A percentile compares a stretch with the other conserved stretches of the same genome.
These are phyloP conservation scores for Solenodon paradoxus DNA, from an alignment of 2,113 vertebrate genomes.

Conservation along the genomic window DNA sequence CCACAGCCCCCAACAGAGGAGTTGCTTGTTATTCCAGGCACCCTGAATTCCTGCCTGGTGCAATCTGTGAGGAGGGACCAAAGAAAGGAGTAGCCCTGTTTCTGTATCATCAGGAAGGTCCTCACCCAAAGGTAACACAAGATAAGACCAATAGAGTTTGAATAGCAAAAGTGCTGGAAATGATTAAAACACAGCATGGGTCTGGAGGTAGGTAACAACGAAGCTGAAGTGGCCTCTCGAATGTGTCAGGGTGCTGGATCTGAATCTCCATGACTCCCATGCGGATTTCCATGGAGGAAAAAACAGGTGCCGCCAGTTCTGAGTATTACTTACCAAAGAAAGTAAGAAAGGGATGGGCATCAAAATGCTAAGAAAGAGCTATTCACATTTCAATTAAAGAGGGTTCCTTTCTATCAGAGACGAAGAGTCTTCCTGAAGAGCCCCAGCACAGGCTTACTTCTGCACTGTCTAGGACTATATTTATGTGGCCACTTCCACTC, in stretches of 20 bases:
- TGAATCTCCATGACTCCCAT: neutral
- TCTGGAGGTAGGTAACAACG: neutral
- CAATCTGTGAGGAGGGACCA: neutral
- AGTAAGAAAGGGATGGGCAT: neutral
- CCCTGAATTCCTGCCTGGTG: too few species aligned
- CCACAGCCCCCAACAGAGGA: neutral
- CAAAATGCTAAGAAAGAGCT: neutral
- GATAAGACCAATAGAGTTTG: rapidly evolving
- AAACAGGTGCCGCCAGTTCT: too few species aligned
- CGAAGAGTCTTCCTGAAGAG: neutral
- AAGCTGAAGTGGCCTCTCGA: neutral
- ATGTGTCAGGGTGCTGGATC: neutral
- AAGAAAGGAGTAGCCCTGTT: neutral
- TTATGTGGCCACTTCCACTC: neutral
- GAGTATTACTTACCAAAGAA: neutral
- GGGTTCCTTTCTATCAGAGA: neutral
- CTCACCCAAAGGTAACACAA: neutral
- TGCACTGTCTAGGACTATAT: neutral
- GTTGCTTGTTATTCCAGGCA: neutral
- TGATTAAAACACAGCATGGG: neutral
- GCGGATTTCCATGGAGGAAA: neutral
- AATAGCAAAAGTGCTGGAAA: neutral
- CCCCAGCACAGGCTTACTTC: neutral
- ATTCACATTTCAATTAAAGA: neutral
- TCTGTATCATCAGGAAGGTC: neutral